Conservation (phyloP, 2,113 vertebrate genomes). For the Odobenus rosmarus region DNA sequence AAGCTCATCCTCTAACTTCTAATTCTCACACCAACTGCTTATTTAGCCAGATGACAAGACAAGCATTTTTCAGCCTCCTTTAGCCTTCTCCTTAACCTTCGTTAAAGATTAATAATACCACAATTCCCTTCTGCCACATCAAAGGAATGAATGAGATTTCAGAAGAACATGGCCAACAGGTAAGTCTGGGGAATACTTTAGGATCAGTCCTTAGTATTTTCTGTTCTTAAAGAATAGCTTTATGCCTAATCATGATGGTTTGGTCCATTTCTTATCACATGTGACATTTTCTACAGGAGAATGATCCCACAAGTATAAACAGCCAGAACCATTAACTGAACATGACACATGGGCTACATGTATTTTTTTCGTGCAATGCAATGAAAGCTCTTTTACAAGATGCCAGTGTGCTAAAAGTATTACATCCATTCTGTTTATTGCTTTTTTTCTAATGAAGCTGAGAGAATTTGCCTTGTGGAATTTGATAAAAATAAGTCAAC, state of each 20-base stretch:
- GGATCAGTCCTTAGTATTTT: not conserved
- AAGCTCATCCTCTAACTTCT: not conserved
- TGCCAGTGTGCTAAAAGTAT: not conserved
- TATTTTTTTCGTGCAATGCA: not conserved
- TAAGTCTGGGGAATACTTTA: not conserved
- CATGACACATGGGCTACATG: not conserved
- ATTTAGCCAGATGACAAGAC: not conserved
- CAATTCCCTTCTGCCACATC: not conserved
- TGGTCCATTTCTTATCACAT: not conserved
- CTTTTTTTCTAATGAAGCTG: not conserved
- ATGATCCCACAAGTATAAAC: not conserved
- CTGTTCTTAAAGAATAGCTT: not conserved
- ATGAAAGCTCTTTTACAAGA: not conserved
- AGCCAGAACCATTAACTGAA: not conserved
- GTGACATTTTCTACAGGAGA: not conserved
- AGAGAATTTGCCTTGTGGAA: not conserved
- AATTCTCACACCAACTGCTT: not conserved
- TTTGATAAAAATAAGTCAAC: conserved; percentile 29
- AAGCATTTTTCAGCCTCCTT: not conserved
- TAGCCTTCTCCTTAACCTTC: not conserved
- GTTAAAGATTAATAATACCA: not conserved
- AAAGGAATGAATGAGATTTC: not conserved
- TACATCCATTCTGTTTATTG: not conserved
- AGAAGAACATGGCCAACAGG: not conserved
- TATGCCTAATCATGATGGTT: not conserved